Conservation (phyloP, 2,113 vertebrate species). For the Haemorhous mexicanus region DNA sequence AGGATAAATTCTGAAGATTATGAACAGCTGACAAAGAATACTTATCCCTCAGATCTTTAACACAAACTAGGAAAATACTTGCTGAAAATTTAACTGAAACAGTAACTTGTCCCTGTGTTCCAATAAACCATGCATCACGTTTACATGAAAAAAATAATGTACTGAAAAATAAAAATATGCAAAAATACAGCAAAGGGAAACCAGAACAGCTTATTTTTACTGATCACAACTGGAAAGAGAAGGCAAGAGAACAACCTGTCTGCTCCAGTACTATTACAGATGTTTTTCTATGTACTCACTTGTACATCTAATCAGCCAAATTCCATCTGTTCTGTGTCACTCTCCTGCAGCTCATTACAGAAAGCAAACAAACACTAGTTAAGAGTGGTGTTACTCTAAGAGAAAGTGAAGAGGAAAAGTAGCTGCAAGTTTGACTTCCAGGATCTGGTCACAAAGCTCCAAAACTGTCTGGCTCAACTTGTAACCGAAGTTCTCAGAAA, state of each 20-base stretch:
- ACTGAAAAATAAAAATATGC: background rate
- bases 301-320: slow-evolving; percentile 12
- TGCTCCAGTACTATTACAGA: background rate
- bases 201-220: background rate
- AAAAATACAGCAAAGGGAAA: background rate
- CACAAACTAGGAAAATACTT: background rate
- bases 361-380: background rate
- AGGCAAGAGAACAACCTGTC: background rate
- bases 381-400: background rate
- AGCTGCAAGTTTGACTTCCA: background rate
- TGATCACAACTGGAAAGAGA: background rate
- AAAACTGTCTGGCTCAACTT: background rate
- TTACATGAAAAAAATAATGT: background rate
- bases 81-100: background rate
- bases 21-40: background rate
- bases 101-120: background rate
- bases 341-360: background rate
- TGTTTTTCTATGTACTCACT: background rate
- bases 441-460: background rate
- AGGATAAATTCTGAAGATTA: background rate
- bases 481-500: background rate
- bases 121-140: background rate
- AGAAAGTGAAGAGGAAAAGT: background rate
- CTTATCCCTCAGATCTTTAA: background rate
- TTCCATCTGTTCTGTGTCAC: slow-evolving; percentile 9